Base-by-base conservation (phyloP, 2,888 invertebrate species). In the Volucella bombylans region DNA sequence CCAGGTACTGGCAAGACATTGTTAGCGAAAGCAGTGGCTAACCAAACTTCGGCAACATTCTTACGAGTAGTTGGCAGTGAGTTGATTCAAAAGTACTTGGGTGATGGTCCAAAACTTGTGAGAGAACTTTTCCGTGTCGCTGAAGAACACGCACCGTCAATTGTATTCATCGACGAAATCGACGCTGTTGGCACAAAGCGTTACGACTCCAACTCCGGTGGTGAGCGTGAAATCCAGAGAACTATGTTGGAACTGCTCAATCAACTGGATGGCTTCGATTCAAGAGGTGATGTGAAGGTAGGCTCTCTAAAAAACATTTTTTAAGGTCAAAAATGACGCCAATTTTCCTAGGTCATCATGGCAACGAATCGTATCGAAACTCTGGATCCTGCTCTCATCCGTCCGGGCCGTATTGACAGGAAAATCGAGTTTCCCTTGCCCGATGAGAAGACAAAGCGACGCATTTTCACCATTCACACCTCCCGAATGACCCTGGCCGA, bases 361-460 rank as follows among this genome's bases (percentile, higher is more conserved):
- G 98, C 98, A 0, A 98, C 98, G 41, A 98, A 98, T 91, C 95
- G 99, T 88, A 99, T 99, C 90, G 99, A 99, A 93, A 99, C 99
- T 0, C 93, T 99, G 55, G 99, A 99, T 92, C 99, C 99, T 2
- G 99, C 99, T 52, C 93, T 99, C 55, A 99, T 99, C 91, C 95
- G 99, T 87, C 99, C 99, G 0, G 99, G 99, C 18, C 95, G 99
- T 91, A 99, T 99, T 88, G 99, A 99, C 93, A 94, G 99, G 71
- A 99, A 99, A 93, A 99, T 99, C 86, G 99, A 99, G 92, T 99
- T 99, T 91, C 99, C 99, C 0, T 93, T 99, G 67, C 99, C 99
- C 0, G 99, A 99, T 93, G 99, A 99, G 91, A 99, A 99, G 92
- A 99, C 99, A 0, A 98, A 98, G 91, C 94, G 97, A 74, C 94